These are phyloP conservation scores for Nineta flava DNA, from an alignment of 2,888 invertebrate genomes.

Conservation along the genomic window DNA sequence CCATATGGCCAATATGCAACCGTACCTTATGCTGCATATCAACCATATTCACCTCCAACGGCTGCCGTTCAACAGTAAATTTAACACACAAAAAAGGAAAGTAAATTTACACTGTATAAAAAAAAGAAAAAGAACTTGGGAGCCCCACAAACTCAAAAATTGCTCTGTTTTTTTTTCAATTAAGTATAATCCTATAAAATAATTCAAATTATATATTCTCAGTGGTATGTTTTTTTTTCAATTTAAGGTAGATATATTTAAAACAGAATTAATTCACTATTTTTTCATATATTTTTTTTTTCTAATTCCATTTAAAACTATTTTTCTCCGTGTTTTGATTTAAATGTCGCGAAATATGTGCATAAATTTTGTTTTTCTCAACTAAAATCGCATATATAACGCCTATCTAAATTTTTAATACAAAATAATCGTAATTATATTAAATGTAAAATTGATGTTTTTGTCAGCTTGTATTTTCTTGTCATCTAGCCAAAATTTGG, in stretches of 20 bases:
- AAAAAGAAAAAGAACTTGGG: not conserved
- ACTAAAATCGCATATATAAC: no score
- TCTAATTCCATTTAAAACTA: no score
- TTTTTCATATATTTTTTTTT: not conserved
- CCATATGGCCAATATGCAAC: slow-evolving; percentile 53
- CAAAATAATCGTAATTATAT: not conserved
- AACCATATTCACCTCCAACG: slow-evolving; percentile 44
- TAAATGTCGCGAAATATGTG: no score
- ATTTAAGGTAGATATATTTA: not conserved
- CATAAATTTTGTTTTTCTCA: no score
- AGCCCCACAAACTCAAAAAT: not conserved
- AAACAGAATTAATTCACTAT: not conserved
- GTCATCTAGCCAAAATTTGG: no score
- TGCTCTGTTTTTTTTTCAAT: not conserved
- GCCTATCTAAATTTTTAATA: no score
- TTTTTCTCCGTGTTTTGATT: no score
- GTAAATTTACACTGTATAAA: not conserved
- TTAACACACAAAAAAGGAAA: not conserved
- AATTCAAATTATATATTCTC: not conserved
- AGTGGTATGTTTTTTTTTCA: no score
- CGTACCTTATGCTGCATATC: slow-evolving; percentile 41
- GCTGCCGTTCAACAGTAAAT: slow-evolving; percentile 53
- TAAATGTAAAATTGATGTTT: not conserved
- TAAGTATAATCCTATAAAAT: not conserved
- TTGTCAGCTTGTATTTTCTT: not conserved